Evolutionary conservation across 2,888 invertebrate species (phyloP).

Genomic region (Callyntrura guangdongensis): DNA sequence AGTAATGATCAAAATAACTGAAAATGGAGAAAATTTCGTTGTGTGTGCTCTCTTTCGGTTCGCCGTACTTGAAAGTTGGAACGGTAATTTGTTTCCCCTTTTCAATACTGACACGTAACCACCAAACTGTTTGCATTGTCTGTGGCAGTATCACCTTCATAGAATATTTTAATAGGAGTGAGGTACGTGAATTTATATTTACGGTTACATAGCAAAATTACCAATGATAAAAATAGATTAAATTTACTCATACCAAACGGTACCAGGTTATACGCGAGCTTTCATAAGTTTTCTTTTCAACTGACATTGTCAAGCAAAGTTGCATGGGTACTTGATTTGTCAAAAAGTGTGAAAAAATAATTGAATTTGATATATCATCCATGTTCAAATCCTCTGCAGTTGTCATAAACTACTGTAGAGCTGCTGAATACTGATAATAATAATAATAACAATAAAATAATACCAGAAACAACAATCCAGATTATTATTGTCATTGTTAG

Average conservation of each 20-base stretch:
- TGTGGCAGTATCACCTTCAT: too few relatives aligned
- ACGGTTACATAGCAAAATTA: too few relatives aligned
- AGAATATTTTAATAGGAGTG: too few relatives aligned
- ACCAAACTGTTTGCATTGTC: too few relatives aligned
- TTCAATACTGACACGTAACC: too few relatives aligned
- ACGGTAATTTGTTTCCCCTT: not conserved
- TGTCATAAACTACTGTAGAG: not conserved
- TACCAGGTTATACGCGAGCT: not conserved
- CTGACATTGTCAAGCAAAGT: conserved; percentile 15
- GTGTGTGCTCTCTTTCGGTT: not conserved
- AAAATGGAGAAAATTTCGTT: not conserved
- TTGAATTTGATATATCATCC: conserved; percentile 44
- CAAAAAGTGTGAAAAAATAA: conserved; percentile 68
- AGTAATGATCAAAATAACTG: not conserved
- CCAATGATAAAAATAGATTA: too few relatives aligned
- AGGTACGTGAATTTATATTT: too few relatives aligned
- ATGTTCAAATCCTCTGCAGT: not conserved
- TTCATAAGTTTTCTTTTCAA: not conserved
- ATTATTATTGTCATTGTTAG: not conserved
- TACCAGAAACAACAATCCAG: not conserved
- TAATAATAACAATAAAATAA: not conserved
- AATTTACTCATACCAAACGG: too few relatives aligned
- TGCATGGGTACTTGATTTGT: conserved; percentile 59
- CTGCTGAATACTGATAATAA: not conserved
- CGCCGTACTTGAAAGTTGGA: not conserved